phyloP scores from a whole-genome alignment of 2,797 vertebrate species.

The Eulemur mongoz region DNA sequence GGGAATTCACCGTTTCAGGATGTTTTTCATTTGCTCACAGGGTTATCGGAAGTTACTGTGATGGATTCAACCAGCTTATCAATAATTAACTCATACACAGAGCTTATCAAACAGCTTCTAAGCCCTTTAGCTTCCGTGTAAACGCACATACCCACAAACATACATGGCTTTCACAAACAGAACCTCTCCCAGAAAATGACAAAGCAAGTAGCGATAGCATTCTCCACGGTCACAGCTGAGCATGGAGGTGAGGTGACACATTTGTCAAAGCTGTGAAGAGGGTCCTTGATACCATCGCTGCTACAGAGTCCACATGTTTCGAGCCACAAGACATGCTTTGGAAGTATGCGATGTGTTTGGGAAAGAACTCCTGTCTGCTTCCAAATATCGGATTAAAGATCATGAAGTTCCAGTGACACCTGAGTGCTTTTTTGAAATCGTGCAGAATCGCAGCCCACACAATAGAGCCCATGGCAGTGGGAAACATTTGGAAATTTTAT shows the following conservation, averaged over 20 bases:
- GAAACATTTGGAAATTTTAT: conserved; percentile 35
- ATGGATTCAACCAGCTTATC: neutral
- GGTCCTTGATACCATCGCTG: neutral
- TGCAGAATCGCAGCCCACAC: neutral
- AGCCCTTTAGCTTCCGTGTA: neutral
- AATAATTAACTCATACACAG: neutral
- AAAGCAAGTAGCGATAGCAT: neutral
- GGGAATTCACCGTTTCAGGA: neutral
- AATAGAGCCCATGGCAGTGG: neutral
- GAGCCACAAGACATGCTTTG: neutral
- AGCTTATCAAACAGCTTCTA: neutral
- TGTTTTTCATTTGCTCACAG: neutral
- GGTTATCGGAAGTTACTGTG: neutral
- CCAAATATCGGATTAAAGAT: neutral
- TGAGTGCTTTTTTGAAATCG: neutral
- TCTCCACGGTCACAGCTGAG: neutral
- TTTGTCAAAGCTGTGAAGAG: neutral
- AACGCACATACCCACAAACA: neutral
- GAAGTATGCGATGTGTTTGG: neutral
- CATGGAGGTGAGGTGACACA: neutral
- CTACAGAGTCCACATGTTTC: neutral
- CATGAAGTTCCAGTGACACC: neutral
- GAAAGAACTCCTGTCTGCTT: neutral
- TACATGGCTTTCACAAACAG: neutral
- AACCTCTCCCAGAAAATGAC: neutral